Base-by-base conservation (phyloP, 2,797 vertebrate species). In the Tinamus major region DNA sequence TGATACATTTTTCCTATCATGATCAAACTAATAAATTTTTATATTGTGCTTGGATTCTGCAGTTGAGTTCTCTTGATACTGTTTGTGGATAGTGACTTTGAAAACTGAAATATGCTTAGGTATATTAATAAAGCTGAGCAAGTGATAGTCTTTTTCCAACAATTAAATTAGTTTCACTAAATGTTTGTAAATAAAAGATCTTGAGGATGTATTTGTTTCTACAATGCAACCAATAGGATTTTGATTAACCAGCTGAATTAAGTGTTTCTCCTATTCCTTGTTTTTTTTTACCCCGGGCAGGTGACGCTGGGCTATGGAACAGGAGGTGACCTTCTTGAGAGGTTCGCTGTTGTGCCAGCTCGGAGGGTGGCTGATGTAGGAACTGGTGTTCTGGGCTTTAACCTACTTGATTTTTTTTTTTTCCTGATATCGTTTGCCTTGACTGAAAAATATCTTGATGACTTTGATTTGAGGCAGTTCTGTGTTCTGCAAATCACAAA, bases 1-100 rank as follows among this genome's bases (percentile, higher is more conserved):
- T 97, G 94, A 95, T 96, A 97, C 49, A 92, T 93, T 97, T 97
- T 97, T 92, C 41, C 87, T 95, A 90, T 97, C 95, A 87, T 94
- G 96, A 97, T 97, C 94, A 90, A 94, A 92, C 93, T 96, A 95
- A 96, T 93, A 89, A 21, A 62, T 93, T 95, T 97, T 91, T 95
- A 48, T 78, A 70, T 72, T 79, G 35, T n/a, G 92, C 61, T 75
- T 85, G 44, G 85, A 80, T 96, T 96, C 85, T 96, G 89, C 85
- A 85, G 67, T 93, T 89, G 67, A 86, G 53, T 80, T 89, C 42
- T 89, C 84, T 92, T 94, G 82, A 93, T 96, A 91, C 87, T 85
- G 68, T 63, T 88, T 95, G 53, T 87, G 85, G 72, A 82, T 87
- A 82, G 64, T 93, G 93, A 95, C 71, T 97, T 96, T 65, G 63